Evolutionary conservation across 2,113 vertebrate species (phyloP), one percentile per base, ranked within the genome.

Genomic region (Delphinapterus leucas): DNA sequence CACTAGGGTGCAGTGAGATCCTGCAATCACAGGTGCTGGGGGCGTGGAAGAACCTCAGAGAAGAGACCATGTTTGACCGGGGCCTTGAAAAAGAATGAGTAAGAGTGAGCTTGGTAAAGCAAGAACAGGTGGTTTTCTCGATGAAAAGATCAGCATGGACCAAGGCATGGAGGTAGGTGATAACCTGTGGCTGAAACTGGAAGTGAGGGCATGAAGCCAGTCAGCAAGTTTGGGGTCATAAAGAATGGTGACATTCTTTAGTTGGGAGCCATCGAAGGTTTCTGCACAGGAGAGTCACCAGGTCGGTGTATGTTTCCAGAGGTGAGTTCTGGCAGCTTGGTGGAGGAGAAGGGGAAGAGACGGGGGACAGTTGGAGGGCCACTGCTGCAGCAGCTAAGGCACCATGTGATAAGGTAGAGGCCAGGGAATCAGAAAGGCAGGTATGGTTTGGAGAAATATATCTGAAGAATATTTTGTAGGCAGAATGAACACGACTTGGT

Each of bases 331-430:
- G 67, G 33, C 26, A 41, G 26, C 55, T 2, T 47, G 82, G 33
- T 4, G 65, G 44, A 70, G 61, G 41, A 18, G 21, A 55, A 28
- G 53, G 38, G 33, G 49, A 36, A 12, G 74, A 36, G 77, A 36
- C 0, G 4, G 21, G 18, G 84, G 31, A 3, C 7, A n/a, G 6
- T 0, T 15, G 8, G 18, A 80, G 36, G 21, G n/a, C 60, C 3
- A 0, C 14, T 26, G 53, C n/a, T 25, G 12, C 2, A 21, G 73
- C 28, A 49, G 81, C 49, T 28, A 26, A 58, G 41, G n/a, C 20
- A 4, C 47, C 20, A 0, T 1, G 7, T 2, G 61, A 74, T 28
- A 53, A 76, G 15, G 67, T 11, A 8, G 38, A 31, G 28, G 33
- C 49, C 80, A 2, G 49, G 65, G 15, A 58, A n/a, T 58, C 23